Percentiles rank a stretch among this genome's conserved stretches.
phyloP scores from a whole-genome alignment of 2,113 vertebrate species.

The Synodontis membranacea region DNA sequence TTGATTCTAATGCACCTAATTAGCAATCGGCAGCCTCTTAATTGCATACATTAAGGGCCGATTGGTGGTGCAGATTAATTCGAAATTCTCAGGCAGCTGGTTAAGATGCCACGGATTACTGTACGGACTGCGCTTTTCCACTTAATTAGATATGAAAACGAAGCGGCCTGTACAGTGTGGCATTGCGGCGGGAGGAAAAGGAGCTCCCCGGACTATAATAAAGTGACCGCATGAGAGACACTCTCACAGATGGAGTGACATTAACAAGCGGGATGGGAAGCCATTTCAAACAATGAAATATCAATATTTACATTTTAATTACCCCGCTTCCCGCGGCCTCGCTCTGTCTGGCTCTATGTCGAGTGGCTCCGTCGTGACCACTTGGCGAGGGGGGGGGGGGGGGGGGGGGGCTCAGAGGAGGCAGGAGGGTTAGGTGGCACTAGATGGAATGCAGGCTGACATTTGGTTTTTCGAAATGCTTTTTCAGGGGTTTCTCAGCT shows the following conservation, averaged over 20 bases:
- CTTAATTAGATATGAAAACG: constrained; percentile 96
- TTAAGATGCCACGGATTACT: constrained; percentile 91
- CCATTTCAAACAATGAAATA: constrained; percentile 99
- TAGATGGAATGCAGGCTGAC: constrained; percentile 10
- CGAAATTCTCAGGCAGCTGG: constrained; percentile 98
- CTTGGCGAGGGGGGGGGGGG: neutral
- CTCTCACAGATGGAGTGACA: constrained; percentile 97
- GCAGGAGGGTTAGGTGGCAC: constrained; percentile 12
- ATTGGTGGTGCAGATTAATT: constrained; percentile 99
- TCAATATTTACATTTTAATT: constrained; percentile 99
- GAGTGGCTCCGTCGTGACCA: constrained; percentile 17
- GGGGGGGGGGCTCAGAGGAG: constrained; percentile 40
- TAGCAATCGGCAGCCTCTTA: constrained; percentile 99
- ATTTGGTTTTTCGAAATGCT: constrained; percentile 16
- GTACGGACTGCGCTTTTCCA: constrained; percentile 93
- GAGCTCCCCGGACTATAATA: constrained; percentile 54
- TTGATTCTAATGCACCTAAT: constrained; percentile 99
- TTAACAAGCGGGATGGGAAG: constrained; percentile 97
- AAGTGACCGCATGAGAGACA: constrained; percentile 50
- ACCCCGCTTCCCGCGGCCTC: constrained; percentile 80
- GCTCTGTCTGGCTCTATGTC: constrained; percentile 7
- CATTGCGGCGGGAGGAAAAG: constrained; percentile 52
- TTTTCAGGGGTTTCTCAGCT: neutral
- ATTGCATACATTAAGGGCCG: constrained; percentile 99
- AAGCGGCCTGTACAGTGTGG: constrained; percentile 79